Evolutionary conservation across 2,888 invertebrate species (phyloP), one percentile per base, ranked within the genome.

Genomic region (Sarcophaga variegata): DNA sequence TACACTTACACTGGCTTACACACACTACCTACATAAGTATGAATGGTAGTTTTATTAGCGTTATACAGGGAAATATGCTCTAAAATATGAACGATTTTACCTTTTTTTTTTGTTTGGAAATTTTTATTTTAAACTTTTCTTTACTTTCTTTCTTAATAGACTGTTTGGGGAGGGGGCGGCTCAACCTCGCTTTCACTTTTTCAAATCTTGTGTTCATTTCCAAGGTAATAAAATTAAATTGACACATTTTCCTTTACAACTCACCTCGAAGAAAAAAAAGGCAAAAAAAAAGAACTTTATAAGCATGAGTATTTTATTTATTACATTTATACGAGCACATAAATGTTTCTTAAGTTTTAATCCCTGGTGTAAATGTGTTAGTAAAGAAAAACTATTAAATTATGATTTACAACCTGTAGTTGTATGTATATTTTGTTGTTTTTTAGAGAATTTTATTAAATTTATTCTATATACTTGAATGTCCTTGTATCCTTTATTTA

Each of bases 171-270:
- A 71, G 70, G 47, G 59, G 64, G 75, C n/a, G 63, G 45, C 2
- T 10, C 37, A 37, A 2, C 10, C 8, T 6, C 37, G 37, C 8
- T 37, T 37, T 37, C 37, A 37, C 37, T 54, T 54, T 75, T 49
- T 69, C 12, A 66, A 83, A 77, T 66, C 66, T 62, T 72, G 49
- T 72, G 49, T 60, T 83, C 64, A 11, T 83, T 54, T 70, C 20
- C 47, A 27, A 60, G 27, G 11, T 76, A 84, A 84, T 79, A 20
- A 84, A 81, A 87, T 87, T 79, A 81, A 77, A 76, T 84, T 82
- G 87, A 87, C 84, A 87, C 75, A 87, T 81, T 76, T 83, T 79
- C 64, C 64, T 75, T 47, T 67, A 27, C 54, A 71, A 54, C 54
- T 54, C 17, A 54, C 54, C 17, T 54, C 37, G 37, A 37, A 37